Base-by-base conservation (phyloP, 2,113 vertebrate species). In the Marmota monax region DNA sequence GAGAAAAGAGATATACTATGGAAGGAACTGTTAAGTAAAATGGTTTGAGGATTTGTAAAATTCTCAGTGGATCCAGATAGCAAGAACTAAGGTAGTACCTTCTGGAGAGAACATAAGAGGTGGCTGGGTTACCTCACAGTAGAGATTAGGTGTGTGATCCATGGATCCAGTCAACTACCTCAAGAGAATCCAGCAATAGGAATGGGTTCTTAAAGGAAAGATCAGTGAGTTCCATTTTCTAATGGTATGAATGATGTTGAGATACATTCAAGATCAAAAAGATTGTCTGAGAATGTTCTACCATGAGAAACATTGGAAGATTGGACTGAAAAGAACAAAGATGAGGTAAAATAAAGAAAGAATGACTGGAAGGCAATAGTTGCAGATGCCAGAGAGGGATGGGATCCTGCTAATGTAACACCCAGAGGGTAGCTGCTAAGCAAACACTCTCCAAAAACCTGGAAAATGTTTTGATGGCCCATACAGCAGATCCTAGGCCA, bases 381-480 rank as follows among this genome's bases (percentile, higher is more conserved):
- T 65, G 22, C 25, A 53, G 45, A 53, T 11, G 32, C 16, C 23
- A 79, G 45, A 23, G 34, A 67, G 13, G 2, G 1, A 56, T 20
- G 39, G 7, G 32, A 32, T 48, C 29, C 13, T 34, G 17, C 1
- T 45, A 5, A 51, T 51, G 39, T 23, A 42, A 78, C 29, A 4
- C 5, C 32, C 18, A 51, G 22, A 88, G 58, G 2, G 22, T 9
- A 37, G 14, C 45, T 53, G 7, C 48, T 18, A 37, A 65, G 18
- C 23, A 67, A 14, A 51, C 18, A n/a, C 1, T 13, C 42, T 18
- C 14, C 0, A 29, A 18, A 25, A 1, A 4, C 5, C 61, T 20
- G 20, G 23, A 69, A 29, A 22, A 29, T 67, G 37, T 12, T 5
- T 25, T 73, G 51, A 9, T 20, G 32, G 10, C 13, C 42, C 22